Evolutionary conservation across 1,140 invertebrate species (phyloP).

Genomic region (Paramacrobiotus metropolitanus): DNA sequence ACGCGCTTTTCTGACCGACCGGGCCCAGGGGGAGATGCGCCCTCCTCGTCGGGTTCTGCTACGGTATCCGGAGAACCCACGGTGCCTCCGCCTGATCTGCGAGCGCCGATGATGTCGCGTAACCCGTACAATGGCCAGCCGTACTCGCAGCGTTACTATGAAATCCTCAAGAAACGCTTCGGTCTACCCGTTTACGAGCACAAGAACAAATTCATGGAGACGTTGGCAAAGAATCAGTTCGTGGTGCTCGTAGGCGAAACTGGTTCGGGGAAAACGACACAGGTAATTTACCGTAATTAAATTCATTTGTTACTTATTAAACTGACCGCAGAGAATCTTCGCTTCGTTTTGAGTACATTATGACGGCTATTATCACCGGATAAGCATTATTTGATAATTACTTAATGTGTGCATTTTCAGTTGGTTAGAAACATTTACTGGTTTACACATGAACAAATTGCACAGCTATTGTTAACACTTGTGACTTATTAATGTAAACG

Average conservation of each 20-base stretch:
- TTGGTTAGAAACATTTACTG: too few relatives aligned
- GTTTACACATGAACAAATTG: too few relatives aligned
- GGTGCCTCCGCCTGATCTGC: background rate
- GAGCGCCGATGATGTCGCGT: conserved; percentile 2
- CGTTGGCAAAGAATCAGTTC: conserved; percentile 63
- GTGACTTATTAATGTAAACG: too few relatives aligned
- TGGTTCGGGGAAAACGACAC: conserved; percentile 91
- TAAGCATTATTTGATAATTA: too few relatives aligned
- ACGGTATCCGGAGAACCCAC: background rate
- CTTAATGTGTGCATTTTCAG: too few relatives aligned
- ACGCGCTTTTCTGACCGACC: too few relatives aligned
- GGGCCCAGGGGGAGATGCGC: too few relatives aligned
- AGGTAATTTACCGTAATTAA: conserved; percentile 16
- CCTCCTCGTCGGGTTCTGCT: background rate
- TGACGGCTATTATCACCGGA: too few relatives aligned
- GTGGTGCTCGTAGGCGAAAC: conserved; percentile 89
- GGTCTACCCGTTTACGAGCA: conserved; percentile 93
- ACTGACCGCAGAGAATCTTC: too few relatives aligned
- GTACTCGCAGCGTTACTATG: conserved; percentile 22
- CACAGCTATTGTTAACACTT: too few relatives aligned
- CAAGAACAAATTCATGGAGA: conserved; percentile 74
- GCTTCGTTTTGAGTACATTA: too few relatives aligned
- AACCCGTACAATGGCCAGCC: conserved; percentile 15
- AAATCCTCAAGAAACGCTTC: conserved; percentile 51
- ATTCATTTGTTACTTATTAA: background rate